These are phyloP conservation scores for Morone chrysops DNA, from an alignment of 2,113 vertebrate species.

Conservation along the genomic window DNA sequence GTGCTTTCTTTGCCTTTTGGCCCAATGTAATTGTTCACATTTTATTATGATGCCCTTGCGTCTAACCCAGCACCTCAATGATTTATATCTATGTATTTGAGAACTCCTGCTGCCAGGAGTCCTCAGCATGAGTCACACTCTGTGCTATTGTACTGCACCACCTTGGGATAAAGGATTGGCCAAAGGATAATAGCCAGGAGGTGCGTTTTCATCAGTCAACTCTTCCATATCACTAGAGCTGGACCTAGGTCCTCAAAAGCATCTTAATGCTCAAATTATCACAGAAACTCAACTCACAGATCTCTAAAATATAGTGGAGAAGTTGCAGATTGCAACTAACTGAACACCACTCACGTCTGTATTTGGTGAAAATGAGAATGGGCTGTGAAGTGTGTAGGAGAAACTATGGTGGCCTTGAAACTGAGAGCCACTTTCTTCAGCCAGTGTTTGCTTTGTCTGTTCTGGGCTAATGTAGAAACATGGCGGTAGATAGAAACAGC, in stretches of 20 bases:
- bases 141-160: conserved; percentile 44
- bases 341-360: too few species aligned
- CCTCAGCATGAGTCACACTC: conserved; percentile 53
- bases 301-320: background rate
- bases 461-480: too few species aligned
- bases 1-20: conserved; percentile 37
- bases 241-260: background rate
- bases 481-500: too few species aligned
- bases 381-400: too few species aligned
- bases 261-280: background rate
- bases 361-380: too few species aligned
- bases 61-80: conserved; percentile 49
- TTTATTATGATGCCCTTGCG: conserved; percentile 58
- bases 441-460: too few species aligned
- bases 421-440: too few species aligned
- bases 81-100: conserved; percentile 62
- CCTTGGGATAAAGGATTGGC: conserved; percentile 34
- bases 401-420: too few species aligned
- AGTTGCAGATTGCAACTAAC: too few species aligned
- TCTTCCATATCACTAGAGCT: background rate
- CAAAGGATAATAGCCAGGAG: conserved; percentile 24
- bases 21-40: conserved; percentile 44
- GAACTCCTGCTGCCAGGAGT: conserved; percentile 43
- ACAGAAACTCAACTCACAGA: background rate
- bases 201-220: conserved; percentile 40